Conservation (phyloP, 2,113 vertebrate species). For the Podocnemis expansa region DNA sequence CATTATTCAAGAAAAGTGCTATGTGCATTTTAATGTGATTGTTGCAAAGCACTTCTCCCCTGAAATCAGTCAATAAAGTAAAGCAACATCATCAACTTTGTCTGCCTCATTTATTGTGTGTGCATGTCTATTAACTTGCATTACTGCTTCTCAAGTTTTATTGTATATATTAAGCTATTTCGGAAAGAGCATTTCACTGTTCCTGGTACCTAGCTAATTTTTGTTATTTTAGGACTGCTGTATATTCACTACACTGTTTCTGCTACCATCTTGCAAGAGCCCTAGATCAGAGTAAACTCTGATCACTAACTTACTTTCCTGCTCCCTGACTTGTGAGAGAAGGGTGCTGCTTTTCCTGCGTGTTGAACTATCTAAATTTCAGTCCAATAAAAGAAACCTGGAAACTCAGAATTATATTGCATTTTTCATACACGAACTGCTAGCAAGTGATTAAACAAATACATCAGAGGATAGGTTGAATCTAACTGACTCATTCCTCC, state of each 20-base stretch:
- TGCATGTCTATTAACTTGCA: neutral
- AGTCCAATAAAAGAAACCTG: neutral
- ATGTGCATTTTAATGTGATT: neutral
- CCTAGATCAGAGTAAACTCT: neutral
- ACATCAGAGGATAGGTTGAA: neutral
- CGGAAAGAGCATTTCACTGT: neutral
- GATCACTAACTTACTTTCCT: neutral
- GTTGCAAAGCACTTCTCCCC: neutral
- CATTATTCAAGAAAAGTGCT: neutral
- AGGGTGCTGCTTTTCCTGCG: neutral
- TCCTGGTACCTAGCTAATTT: neutral
- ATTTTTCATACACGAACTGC: neutral
- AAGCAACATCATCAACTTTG: neutral
- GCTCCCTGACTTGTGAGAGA: neutral
- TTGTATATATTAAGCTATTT: neutral
- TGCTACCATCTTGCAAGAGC: neutral
- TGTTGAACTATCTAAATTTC: neutral
- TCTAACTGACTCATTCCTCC: conserved; percentile 43
- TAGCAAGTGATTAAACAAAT: neutral
- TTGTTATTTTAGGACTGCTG: neutral
- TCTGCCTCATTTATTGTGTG: neutral
- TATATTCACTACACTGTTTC: neutral
- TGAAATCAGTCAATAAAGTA: neutral
- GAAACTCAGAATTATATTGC: neutral
- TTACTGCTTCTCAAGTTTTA: neutral